A percentile compares a stretch with the other conserved stretches of the same genome.
Conservation (phyloP, 2,888 invertebrate species). For the Drosophila mulleri region DNA sequence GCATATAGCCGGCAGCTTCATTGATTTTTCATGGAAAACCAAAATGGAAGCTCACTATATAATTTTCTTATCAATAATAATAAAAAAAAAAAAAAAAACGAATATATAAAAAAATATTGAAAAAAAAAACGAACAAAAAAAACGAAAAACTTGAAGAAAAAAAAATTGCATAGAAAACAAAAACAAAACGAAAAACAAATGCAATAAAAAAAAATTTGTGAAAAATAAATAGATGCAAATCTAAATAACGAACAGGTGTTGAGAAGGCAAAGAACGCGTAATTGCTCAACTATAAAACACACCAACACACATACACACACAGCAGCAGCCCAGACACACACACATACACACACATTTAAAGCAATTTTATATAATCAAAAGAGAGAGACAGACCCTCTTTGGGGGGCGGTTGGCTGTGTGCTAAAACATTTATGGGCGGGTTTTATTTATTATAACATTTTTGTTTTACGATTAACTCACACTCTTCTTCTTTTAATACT, state of each 20-base stretch:
- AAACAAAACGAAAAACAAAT: conserved; percentile 44
- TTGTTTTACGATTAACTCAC: conserved; percentile 44
- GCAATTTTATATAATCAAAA: conserved; percentile 66
- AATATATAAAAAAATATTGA: conserved; percentile 41
- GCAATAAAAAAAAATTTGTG: conserved; percentile 58
- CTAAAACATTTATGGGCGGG: conserved; percentile 29
- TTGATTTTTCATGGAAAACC: conserved; percentile 78
- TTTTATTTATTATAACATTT: conserved; percentile 60
- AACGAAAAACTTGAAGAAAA: conserved; percentile 50
- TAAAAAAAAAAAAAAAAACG: conserved; percentile 48
- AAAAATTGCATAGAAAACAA: conserved; percentile 38
- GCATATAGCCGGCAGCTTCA: conserved; percentile 62
- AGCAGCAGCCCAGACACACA: conserved; percentile 15
- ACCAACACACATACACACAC: conserved; percentile 21
- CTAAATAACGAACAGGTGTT: conserved; percentile 54
- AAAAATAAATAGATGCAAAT: conserved; percentile 52
- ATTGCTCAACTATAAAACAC: conserved; percentile 63
- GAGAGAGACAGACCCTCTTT: conserved; percentile 23
- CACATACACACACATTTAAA: conserved; percentile 43
- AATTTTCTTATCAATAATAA: conserved; percentile 41
- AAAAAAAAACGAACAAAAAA: conserved; percentile 56
- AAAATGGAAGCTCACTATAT: conserved; percentile 57
- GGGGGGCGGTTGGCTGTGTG: conserved; percentile 14
- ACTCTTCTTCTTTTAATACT: conserved; percentile 18
- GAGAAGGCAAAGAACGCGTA: conserved; percentile 27